Conservation (phyloP, 2,113 vertebrate genomes). For the Muscicapa adusta region DNA sequence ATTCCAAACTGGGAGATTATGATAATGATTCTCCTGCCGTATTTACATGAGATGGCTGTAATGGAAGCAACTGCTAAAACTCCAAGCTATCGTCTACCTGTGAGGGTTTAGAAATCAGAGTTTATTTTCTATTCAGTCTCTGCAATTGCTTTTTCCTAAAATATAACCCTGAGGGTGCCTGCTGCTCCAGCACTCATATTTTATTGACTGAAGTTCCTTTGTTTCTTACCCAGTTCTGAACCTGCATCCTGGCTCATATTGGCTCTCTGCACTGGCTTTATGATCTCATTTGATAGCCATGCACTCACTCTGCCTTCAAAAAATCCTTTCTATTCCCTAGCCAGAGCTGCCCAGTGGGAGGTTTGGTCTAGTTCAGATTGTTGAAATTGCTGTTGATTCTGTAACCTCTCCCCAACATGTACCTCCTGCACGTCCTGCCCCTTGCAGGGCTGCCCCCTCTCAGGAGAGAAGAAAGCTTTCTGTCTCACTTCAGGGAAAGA, state of each 20-base stretch:
- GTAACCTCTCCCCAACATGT: background rate
- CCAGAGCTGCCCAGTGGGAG: background rate
- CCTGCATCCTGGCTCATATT: background rate
- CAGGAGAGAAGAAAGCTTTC: background rate
- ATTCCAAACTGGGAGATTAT: background rate
- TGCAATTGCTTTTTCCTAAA: slow-evolving; percentile 42
- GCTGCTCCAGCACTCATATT: background rate
- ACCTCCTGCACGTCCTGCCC: background rate
- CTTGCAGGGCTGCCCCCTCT: background rate
- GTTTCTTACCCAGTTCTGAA: background rate
- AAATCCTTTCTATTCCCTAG: background rate
- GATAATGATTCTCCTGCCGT: slow-evolving; percentile 25
- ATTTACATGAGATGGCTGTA: slow-evolving; percentile 27
- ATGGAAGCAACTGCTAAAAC: background rate
- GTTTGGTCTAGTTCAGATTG: background rate
- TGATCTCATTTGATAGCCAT: background rate
- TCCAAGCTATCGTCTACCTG: background rate
- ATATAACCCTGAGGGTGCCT: slow-evolving; percentile 1
- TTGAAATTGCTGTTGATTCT: background rate
- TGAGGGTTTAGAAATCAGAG: slow-evolving; percentile 2
- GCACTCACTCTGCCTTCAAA: background rate
- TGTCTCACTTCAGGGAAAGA: background rate
- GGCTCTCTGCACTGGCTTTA: background rate
- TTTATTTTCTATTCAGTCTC: slow-evolving; percentile 13
- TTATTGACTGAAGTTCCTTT: background rate